Evolutionary conservation across 2,888 invertebrate genomes (phyloP).

Genomic region (Pyrrhopygopsis socrates): DNA sequence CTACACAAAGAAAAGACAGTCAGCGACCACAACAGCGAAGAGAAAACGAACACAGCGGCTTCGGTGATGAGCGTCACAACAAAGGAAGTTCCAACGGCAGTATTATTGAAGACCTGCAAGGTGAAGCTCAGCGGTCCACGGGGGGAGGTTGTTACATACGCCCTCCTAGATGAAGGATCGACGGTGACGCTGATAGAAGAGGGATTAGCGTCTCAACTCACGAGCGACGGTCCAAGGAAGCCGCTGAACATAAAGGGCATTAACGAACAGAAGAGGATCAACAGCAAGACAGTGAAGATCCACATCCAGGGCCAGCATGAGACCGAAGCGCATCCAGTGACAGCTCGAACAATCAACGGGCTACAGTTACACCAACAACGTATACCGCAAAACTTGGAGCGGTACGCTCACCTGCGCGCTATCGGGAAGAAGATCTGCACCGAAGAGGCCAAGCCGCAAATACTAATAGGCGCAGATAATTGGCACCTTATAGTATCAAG

Average conservation of each 20-base stretch:
- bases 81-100: too few relatives aligned
- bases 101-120: neutral
- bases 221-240: neutral
- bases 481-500: slow-evolving; percentile 28
- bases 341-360: too few relatives aligned
- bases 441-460: neutral
- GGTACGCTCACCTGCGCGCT: neutral
- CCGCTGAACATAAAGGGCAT: neutral
- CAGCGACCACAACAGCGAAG: neutral
- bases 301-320: too few relatives aligned
- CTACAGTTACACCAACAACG: too few relatives aligned
- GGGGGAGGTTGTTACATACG: slow-evolving; percentile 32
- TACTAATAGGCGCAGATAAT: slow-evolving; percentile 1
- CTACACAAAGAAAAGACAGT: neutral
- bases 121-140: slow-evolving; percentile 39
- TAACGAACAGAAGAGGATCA: neutral
- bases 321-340: too few relatives aligned
- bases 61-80: neutral
- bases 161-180: slow-evolving; percentile 65
- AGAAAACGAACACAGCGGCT: neutral
- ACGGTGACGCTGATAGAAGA: slow-evolving; percentile 55
- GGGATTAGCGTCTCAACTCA: neutral
- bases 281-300: too few relatives aligned
- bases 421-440: neutral
- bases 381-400: neutral